Evolutionary conservation across 2,113 vertebrate genomes (phyloP), one percentile per base, ranked within the genome.

Genomic region (Dasypus novemcinctus): DNA sequence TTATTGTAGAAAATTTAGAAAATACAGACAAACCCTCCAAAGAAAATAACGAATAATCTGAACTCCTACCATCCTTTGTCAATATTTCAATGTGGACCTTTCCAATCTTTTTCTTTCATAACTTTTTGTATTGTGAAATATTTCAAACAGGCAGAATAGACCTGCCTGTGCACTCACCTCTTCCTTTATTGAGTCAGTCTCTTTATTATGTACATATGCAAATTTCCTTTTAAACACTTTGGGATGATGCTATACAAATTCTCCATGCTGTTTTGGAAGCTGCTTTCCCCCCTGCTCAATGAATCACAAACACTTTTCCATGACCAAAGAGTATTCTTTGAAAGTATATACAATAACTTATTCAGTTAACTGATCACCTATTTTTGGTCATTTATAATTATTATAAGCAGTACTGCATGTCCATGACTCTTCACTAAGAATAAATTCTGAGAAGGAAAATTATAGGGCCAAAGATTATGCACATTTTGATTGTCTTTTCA

Each of bases 61-160:
- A 90, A 86, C 92, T 64, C 41, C 20, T 84, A 31, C 4, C 5
- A 72, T 61, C 12, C 27, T 13, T 46, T 94, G 21, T 59, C 36
- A 81, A 63, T 90, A 81, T 95, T 95, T 96, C 94, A 75, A 31
- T 52, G 64, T 78, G 3, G 69, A 78, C 87, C 41, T 92, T 90
- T 92, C 87, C 15, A 52, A 21, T 59, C 33, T 66, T 68, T 38
- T 31, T 68, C 29, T 91, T 83, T 46, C 5, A 15, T 76, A 9
- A 41, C 43, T 59, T 85, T 94, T 69, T 36, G 25, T 43, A 90
- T 41, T 41, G 20, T 92, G 71, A 82, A 82, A 71, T 66, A 83
- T 79, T 93, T 95, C 63, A 83, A 59, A 75, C 68, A 54, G 64
- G 68, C 2, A 66, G 38, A 93, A 72, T 46, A 71, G 38, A 74